Percentiles rank a stretch among this genome's conserved stretches.
phyloP scores from a whole-genome alignment of 2,797 vertebrate species.

The Xenopus petersii region DNA sequence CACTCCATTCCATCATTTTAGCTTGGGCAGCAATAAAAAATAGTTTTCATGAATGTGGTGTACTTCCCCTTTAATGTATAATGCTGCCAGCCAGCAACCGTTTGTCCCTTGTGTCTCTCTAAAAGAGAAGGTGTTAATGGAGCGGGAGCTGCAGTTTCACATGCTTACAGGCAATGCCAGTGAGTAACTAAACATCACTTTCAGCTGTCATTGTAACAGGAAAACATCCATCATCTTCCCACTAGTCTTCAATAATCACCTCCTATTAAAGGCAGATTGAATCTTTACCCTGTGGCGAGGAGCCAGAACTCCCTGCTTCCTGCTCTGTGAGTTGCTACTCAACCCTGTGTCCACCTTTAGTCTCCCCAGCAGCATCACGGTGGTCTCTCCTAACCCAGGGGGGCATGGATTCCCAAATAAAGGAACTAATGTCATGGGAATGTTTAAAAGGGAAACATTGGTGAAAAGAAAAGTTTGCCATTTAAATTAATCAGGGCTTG shows the following conservation, averaged over 20 bases:
- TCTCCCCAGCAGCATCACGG: conserved; percentile 5
- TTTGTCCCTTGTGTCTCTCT: too few species aligned
- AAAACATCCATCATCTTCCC: conserved; percentile 73
- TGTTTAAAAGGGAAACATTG: too few species aligned
- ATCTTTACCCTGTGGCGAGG: conserved; percentile 66
- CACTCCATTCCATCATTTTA: too few species aligned
- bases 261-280: conserved; percentile 72
- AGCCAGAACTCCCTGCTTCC: conserved; percentile 68
- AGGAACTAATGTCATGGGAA: too few species aligned
- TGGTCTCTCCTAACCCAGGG: background rate
- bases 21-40: too few species aligned
- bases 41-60: too few species aligned
- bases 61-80: background rate
- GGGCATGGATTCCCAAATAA: too few species aligned
- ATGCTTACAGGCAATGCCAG: background rate
- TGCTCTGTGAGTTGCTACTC: conserved; percentile 67
- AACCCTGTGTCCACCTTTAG: conserved; percentile 63
- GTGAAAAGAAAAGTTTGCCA: too few species aligned
- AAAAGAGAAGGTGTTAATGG: too few species aligned
- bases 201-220: conserved; percentile 71
- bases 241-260: conserved; percentile 72
- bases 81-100: too few species aligned
- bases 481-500: too few species aligned
- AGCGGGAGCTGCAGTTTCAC: too few species aligned
- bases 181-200: conserved; percentile 43